These are phyloP conservation scores for Scolanthus callimorphus DNA, from an alignment of 92 coral and sea anemone species.

Conservation along the genomic window DNA sequence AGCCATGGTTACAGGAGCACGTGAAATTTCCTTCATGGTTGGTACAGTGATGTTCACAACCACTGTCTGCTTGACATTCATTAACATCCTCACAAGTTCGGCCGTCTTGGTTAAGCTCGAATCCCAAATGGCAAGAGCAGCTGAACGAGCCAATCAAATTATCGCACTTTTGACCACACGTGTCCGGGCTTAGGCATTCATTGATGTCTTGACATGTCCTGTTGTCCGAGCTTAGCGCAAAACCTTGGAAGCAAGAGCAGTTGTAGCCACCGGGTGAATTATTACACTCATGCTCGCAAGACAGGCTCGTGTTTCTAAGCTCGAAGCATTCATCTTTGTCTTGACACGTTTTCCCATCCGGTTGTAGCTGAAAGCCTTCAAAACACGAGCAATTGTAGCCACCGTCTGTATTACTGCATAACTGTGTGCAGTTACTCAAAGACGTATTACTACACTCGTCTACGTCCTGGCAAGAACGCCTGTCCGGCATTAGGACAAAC, in stretches of 20 bases:
- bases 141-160: slow-evolving; percentile 41
- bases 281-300: slow-evolving; percentile 16
- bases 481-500: slow-evolving; percentile 29
- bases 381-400: slow-evolving; percentile 32
- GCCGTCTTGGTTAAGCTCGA: slow-evolving; percentile 14
- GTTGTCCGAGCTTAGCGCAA: slow-evolving; percentile 16
- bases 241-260: slow-evolving; percentile 17
- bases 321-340: slow-evolving; percentile 27
- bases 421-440: slow-evolving; percentile 30
- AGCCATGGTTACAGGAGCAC: slow-evolving; percentile 47
- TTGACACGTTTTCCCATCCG: slow-evolving; percentile 20
- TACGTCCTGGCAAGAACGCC: slow-evolving; percentile 37
- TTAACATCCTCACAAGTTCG: slow-evolving; percentile 35
- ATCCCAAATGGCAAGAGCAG: slow-evolving; percentile 48
- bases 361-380: slow-evolving; percentile 20
- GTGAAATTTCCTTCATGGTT: slow-evolving; percentile 39
- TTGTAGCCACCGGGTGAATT: slow-evolving; percentile 20
- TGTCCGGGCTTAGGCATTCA: slow-evolving; percentile 28
- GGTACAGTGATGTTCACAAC: slow-evolving; percentile 18
- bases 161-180: slow-evolving; percentile 39
- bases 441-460: slow-evolving; percentile 38
- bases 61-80: slow-evolving; percentile 29
- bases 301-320: neutral
- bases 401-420: slow-evolving; percentile 49
- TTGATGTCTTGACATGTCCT: slow-evolving; percentile 38